A percentile compares a stretch with the other conserved stretches of the same genome.
Conservation (phyloP, 2,113 vertebrate genomes). For the Catagonus wagneri region DNA sequence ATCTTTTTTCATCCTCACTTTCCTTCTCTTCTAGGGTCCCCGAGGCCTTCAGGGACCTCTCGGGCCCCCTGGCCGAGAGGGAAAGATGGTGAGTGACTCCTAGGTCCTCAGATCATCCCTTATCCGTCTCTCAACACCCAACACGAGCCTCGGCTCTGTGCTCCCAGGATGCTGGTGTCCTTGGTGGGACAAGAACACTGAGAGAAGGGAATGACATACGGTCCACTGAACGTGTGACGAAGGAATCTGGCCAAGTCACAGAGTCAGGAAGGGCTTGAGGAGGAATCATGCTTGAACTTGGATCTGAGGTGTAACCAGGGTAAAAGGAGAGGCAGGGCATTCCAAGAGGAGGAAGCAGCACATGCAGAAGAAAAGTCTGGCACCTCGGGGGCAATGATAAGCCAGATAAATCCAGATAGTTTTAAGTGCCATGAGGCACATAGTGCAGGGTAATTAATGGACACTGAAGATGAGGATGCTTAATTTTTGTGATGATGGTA, state of each 20-base stretch:
- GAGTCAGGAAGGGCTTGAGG: neutral
- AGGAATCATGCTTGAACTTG: neutral
- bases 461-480: neutral
- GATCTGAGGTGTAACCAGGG: neutral
- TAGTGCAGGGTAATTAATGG: neutral
- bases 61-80: slow-evolving; percentile 89
- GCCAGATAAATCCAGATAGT: neutral
- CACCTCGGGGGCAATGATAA: accelerated
- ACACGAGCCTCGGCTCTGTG: accelerated
- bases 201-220: neutral
- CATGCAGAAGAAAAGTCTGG: neutral
- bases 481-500: neutral
- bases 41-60: slow-evolving; percentile 89
- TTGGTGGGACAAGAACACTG: neutral
- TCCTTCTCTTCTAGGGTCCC: slow-evolving; percentile 87
- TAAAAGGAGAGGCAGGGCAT: neutral
- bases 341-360: neutral
- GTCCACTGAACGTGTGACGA: accelerated
- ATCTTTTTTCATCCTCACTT: neutral
- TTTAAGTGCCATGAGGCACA: neutral
- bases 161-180: neutral
- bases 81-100: slow-evolving; percentile 90
- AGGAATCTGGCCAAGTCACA: neutral
- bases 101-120: neutral
- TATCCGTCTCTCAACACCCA: neutral